Evolutionary conservation across 2,113 vertebrate genomes (phyloP).

Genomic region (Myrmophylax atrothorax): DNA sequence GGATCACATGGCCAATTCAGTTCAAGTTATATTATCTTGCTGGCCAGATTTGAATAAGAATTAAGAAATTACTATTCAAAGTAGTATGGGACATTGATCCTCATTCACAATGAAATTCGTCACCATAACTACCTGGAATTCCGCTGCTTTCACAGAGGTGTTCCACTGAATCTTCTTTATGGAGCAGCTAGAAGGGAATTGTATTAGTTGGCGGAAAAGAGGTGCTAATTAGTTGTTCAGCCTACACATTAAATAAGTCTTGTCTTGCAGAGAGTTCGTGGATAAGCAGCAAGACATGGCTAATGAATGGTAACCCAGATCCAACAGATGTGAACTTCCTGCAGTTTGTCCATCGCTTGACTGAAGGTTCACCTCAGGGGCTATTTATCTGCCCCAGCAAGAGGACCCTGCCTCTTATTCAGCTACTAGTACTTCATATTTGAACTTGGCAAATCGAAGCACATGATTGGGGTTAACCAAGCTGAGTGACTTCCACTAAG

Average conservation of each 20-base stretch:
- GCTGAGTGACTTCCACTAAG: not conserved
- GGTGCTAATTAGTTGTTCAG: conserved; percentile 50
- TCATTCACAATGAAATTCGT: conserved; percentile 77
- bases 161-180: conserved; percentile 69
- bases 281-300: not conserved
- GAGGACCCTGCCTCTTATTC: not conserved
- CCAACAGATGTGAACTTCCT: not conserved
- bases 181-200: conserved; percentile 50
- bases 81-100: conserved; percentile 74
- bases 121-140: conserved; percentile 75
- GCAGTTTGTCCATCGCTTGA: not conserved
- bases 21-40: conserved; percentile 81
- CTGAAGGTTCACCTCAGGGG: not conserved
- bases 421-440: not conserved
- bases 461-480: not conserved
- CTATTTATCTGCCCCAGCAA: accelerated
- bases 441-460: not conserved
- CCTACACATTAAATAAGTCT: conserved; percentile 48
- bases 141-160: conserved; percentile 40
- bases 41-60: conserved; percentile 81
- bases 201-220: not conserved
- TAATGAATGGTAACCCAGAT: not conserved
- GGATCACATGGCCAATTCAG: conserved; percentile 81
- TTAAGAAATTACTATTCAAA: conserved; percentile 83
- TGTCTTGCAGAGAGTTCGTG: not conserved